These are phyloP conservation scores for Sinodicranocentrus sp. DNA, from an alignment of 2,888 invertebrate species.

Conservation along the genomic window DNA sequence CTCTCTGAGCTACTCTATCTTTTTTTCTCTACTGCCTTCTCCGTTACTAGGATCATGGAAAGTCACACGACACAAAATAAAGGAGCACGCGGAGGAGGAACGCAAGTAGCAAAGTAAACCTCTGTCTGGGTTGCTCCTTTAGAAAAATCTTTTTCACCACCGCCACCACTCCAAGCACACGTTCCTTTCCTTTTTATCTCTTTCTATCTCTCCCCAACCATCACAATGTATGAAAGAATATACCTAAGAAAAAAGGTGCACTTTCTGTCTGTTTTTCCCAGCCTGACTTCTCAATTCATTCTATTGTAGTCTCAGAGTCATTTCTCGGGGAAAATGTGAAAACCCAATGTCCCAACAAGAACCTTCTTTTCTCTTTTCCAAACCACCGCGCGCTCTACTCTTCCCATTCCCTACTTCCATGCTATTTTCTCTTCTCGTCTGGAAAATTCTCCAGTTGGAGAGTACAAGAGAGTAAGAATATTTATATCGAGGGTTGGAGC, in stretches of 20 bases:
- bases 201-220: not conserved
- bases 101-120: not conserved
- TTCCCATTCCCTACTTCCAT: not conserved
- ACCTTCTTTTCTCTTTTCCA: conserved; percentile 34
- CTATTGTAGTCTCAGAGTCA: conserved; percentile 47
- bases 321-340: conserved; percentile 45
- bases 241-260: conserved; percentile 11
- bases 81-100: not conserved
- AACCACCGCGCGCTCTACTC: conserved; percentile 19
- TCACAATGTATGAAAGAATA: not conserved
- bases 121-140: not conserved
- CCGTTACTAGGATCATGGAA: not conserved
- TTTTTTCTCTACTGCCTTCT: not conserved
- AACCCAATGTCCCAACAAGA: conserved; percentile 46
- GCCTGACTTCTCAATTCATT: conserved; percentile 50
- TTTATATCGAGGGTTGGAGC: not conserved
- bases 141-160: conserved; percentile 8
- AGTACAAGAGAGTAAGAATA: conserved; percentile 1
- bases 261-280: not conserved
- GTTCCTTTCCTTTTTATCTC: not conserved
- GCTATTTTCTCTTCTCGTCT: conserved; percentile 6
- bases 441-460: conserved; percentile 34
- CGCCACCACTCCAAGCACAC: not conserved
- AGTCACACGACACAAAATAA: conserved; percentile 16
- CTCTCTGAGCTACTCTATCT: too few species aligned